Evolutionary conservation across 2,888 invertebrate genomes (phyloP), one percentile per base, ranked within the genome.

Genomic region (Linnaemya vulpina): DNA sequence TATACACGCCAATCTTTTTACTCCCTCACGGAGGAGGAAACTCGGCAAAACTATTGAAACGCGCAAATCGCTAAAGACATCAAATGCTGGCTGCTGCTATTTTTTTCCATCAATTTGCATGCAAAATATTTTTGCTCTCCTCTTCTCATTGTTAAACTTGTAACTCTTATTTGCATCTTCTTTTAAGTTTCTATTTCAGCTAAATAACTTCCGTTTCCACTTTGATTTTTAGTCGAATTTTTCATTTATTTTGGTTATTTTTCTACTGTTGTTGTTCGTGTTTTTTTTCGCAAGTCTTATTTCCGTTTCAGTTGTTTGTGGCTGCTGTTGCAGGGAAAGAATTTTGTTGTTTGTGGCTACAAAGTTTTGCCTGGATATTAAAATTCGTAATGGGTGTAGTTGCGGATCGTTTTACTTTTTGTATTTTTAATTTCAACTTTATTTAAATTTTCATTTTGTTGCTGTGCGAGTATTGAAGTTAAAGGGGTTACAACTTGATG

Each of bases 31-130:
- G 1, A 60, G 53, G 1, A 60, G 83, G 68, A 85, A 73, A 71
- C 65, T 58, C 38, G 74, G 75, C 49, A 79, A 81, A 83, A 85
- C 81, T 80, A 79, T 62, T 82, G 63, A 87, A 87, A 87, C 79
- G 86, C 88, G 75, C 87, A 87, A 87, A 86, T 87, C 87, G 86
- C 86, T 86, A 81, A 87, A 87, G 86, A 86, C 80, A 73, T 87
- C 85, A 84, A 70, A 5, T 2, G 30, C 55, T 51, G 51, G 46
- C 55, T 51, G 4, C 40, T 43, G 46, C 63, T 35, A 22, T 25
- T 63, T 74, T n/a, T 30, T 68, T 68, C 84, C 84, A 84, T 84
- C 80, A 73, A 71, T 68, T 75, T 80, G 20, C 43, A 65, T 55
- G 40, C 25, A n/a, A 43, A 67, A 63, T 74, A 76, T 77, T 30